Evolutionary conservation across 23 tunicate species (phyloP).

Genomic region (Oikopleura dioica): DNA sequence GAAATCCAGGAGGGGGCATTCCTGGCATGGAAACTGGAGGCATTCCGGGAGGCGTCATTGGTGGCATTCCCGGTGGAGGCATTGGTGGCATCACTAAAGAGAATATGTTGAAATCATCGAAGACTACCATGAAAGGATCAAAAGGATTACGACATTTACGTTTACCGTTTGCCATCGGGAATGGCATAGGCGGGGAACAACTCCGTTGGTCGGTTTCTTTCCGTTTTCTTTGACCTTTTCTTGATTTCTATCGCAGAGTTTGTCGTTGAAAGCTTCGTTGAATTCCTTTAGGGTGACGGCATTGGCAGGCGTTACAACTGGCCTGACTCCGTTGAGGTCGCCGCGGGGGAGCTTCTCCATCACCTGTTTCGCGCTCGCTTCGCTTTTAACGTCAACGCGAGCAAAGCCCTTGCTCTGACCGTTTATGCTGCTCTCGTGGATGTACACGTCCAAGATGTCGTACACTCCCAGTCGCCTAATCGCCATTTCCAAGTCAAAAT

Average conservation of each 20-base stretch:
- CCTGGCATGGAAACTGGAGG: conserved; percentile 51
- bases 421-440: background rate
- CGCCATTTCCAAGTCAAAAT: background rate
- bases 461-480: background rate
- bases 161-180: too few relatives aligned
- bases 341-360: conserved; percentile 80
- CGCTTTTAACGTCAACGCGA: conserved; percentile 50
- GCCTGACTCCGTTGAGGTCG: conserved; percentile 65
- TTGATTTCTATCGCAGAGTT: too few relatives aligned
- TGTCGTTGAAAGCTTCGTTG: conserved; percentile 82
- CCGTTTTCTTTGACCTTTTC: too few relatives aligned
- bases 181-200: too few relatives aligned
- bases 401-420: conserved; percentile 31
- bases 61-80: conserved; percentile 13
- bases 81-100: background rate
- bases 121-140: too few relatives aligned
- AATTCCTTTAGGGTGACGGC: conserved; percentile 72
- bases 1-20: conserved; percentile 29
- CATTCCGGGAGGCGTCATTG: conserved; percentile 6
- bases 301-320: conserved; percentile 77
- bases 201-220: too few relatives aligned
- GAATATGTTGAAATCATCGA: too few relatives aligned
- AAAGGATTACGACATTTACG: too few relatives aligned
- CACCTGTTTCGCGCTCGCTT: conserved; percentile 43
- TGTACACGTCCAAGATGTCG: background rate